Percentiles rank a stretch among this genome's conserved stretches.
These are phyloP conservation scores for Rhabdomys dilectus DNA, from an alignment of 2,113 vertebrate genomes.

Conservation along the genomic window DNA sequence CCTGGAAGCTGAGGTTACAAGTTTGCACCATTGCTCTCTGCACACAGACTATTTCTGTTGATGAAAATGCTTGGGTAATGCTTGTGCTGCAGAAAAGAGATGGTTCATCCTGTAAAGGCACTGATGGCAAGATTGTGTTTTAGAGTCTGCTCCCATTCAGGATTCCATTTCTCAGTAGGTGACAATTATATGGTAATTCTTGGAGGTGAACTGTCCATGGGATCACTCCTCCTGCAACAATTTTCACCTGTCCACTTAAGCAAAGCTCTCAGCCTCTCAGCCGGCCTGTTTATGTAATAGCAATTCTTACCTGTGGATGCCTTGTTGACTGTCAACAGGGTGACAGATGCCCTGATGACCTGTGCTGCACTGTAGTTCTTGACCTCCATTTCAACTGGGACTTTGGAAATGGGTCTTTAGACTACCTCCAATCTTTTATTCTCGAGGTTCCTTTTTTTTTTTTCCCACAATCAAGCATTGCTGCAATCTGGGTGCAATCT, in stretches of 20 bases:
- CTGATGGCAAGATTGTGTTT: constrained; percentile 76
- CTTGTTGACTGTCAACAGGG: constrained; percentile 80
- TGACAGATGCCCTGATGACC: no score
- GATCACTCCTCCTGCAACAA: constrained; percentile 34
- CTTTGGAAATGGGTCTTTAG: constrained; percentile 39
- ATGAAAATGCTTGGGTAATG: constrained; percentile 70
- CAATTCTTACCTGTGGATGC: constrained; percentile 78
- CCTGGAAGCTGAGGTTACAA: no score
- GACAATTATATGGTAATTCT: constrained; percentile 81
- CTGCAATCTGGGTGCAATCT: background rate
- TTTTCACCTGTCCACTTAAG: constrained; percentile 81
- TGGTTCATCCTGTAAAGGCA: constrained; percentile 75
- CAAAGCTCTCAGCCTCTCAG: constrained; percentile 84
- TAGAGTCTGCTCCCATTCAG: constrained; percentile 76
- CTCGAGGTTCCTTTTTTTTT: background rate
- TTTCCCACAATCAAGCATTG: constrained; percentile 52
- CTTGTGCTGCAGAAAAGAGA: constrained; percentile 75
- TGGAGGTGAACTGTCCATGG: constrained; percentile 71
- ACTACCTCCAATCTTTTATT: constrained; percentile 54
- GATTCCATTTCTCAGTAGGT: constrained; percentile 77
- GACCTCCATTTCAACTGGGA: constrained; percentile 42
- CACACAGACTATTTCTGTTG: constrained; percentile 52
- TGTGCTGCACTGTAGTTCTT: constrained; percentile 51
- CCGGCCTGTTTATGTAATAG: constrained; percentile 83
- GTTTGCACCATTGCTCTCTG: background rate